phyloP scores from a whole-genome alignment of 2,888 invertebrate species.

The Stegana nigrithorax region DNA sequence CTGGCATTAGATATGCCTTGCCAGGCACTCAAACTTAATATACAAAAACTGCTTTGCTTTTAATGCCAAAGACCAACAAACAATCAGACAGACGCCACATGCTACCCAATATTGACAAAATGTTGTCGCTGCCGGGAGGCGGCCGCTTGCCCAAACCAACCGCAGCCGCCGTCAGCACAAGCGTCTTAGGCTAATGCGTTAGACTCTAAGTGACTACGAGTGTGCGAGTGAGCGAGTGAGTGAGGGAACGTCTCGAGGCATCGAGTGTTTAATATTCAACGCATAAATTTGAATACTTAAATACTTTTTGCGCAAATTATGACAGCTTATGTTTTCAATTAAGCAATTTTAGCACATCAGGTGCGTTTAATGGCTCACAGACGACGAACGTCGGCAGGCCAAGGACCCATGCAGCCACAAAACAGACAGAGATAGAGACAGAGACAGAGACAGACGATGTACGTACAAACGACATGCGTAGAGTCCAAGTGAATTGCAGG shows the following conservation, averaged over 20 bases:
- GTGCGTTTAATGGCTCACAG: constrained; percentile 50
- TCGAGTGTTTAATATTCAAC: constrained; percentile 16
- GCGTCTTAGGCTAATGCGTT: not conserved
- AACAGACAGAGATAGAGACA: constrained; percentile 33
- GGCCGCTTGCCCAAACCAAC: not conserved
- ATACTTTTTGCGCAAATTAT: constrained; percentile 42
- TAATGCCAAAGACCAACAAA: not conserved
- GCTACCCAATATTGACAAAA: constrained; percentile 3
- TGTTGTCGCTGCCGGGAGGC: not conserved
- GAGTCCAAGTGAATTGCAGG: not conserved
- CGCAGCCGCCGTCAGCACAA: not conserved
- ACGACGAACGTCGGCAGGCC: not conserved
- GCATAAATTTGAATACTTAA: constrained; percentile 53
- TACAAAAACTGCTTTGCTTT: not conserved
- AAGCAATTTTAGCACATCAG: constrained; percentile 56
- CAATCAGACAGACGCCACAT: not conserved
- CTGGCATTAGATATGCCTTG: not conserved
- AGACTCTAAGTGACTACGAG: too few species aligned
- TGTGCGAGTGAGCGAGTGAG: too few species aligned
- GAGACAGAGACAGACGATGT: constrained; percentile 24
- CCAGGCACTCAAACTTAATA: not conserved
- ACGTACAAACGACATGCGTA: not conserved
- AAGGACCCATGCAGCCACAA: not conserved
- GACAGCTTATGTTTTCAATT: constrained; percentile 60
- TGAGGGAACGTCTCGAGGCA: not conserved